These are phyloP conservation scores for Fregata magnificens DNA, from an alignment of 2,113 vertebrate genomes.

Conservation along the genomic window DNA sequence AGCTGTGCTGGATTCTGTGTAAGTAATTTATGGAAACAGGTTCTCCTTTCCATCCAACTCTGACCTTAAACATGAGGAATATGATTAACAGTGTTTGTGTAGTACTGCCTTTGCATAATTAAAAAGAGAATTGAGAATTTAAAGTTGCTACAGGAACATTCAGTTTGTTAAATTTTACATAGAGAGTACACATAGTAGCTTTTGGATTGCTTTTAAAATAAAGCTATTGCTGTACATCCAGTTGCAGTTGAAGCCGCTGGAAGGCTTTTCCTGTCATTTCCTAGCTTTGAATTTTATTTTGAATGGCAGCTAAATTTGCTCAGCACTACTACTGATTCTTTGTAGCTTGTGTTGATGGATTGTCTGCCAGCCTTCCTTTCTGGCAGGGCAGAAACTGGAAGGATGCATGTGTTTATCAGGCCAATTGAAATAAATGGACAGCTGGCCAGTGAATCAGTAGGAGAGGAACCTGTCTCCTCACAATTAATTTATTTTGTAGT, in stretches of 20 bases:
- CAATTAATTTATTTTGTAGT: neutral
- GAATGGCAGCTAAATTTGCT: constrained; percentile 12
- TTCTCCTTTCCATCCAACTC: neutral
- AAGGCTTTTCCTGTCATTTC: constrained; percentile 21
- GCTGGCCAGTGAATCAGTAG: neutral
- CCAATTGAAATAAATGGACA: neutral
- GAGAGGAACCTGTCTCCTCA: neutral
- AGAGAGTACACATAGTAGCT: neutral
- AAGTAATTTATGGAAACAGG: neutral
- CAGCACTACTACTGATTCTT: neutral
- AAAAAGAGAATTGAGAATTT: constrained; percentile 18
- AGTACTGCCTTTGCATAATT: neutral
- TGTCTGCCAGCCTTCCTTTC: constrained; percentile 16
- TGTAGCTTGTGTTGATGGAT: constrained; percentile 12
- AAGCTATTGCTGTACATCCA: neutral
- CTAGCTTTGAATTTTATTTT: constrained; percentile 28
- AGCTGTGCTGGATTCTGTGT: neutral
- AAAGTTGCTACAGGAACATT: neutral
- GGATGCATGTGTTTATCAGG: neutral
- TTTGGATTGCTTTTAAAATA: constrained; percentile 5
- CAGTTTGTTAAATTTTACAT: neutral
- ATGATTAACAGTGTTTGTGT: neutral
- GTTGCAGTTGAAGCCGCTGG: neutral
- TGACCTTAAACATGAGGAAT: constrained; percentile 1
- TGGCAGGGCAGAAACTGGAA: neutral